phyloP scores from a whole-genome alignment of 2,113 vertebrate species.

The Psilopogon haemacephalus region DNA sequence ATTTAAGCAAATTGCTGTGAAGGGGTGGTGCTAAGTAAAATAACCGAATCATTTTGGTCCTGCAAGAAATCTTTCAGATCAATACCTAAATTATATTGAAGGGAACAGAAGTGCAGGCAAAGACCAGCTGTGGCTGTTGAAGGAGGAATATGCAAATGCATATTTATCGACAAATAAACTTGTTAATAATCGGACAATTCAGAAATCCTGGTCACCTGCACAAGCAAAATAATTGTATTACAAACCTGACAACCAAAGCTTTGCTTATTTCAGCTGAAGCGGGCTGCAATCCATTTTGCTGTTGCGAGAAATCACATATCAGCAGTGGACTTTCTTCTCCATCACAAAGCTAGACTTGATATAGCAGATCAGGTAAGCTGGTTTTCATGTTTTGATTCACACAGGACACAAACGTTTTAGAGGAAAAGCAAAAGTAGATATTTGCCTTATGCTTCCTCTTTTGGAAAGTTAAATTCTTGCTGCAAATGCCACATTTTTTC shows the following conservation, averaged over 20 bases:
- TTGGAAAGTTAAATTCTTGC: not conserved
- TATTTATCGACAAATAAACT: not conserved
- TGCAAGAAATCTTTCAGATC: not conserved
- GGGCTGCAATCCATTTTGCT: conserved; percentile 87
- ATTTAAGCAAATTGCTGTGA: not conserved
- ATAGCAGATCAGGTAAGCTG: conserved; percentile 85
- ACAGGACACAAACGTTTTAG: not conserved
- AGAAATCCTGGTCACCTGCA: not conserved
- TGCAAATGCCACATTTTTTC: not conserved
- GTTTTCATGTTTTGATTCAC: not conserved
- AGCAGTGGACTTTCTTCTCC: conserved; percentile 82
- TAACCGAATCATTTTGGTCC: not conserved
- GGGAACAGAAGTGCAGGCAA: not conserved
- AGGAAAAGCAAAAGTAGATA: not conserved
- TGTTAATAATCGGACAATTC: not conserved
- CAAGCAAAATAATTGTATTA: not conserved
- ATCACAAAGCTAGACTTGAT: conserved; percentile 86
- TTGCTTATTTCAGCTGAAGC: conserved; percentile 76
- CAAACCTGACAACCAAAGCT: not conserved
- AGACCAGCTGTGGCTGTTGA: not conserved
- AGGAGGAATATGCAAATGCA: not conserved
- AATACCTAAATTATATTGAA: not conserved
- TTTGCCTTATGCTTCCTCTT: accelerated
- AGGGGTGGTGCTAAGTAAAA: accelerated
- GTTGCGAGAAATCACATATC: conserved; percentile 80